phyloP scores from a whole-genome alignment of 2,888 invertebrate genomes.

The Labia minor region DNA sequence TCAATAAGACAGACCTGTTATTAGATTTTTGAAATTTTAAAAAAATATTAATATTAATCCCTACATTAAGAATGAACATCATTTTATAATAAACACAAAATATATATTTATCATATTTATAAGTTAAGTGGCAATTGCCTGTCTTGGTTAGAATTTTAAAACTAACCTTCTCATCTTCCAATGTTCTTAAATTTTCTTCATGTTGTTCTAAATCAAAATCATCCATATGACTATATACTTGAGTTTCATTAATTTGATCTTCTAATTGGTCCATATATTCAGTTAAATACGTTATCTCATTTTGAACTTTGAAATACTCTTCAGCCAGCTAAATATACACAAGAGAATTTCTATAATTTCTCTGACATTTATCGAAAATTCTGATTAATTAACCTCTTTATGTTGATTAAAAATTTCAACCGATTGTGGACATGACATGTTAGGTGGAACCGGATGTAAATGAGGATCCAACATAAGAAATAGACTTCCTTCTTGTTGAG shows the following conservation, averaged over 20 bases:
- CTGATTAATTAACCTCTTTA: conserved; percentile 40
- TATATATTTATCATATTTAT: too few species aligned
- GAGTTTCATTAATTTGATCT: conserved; percentile 47
- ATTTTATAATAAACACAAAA: too few species aligned
- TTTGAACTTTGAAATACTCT: conserved; percentile 80
- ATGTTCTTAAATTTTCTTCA: conserved; percentile 52
- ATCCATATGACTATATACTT: conserved; percentile 31
- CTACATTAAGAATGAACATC: too few species aligned
- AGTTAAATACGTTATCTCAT: conserved; percentile 69
- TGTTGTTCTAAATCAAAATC: conserved; percentile 37
- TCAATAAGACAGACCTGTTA: too few species aligned
- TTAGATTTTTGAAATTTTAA: too few species aligned
- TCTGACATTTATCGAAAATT: too few species aligned
- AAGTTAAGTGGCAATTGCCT: too few species aligned
- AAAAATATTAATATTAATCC: too few species aligned
- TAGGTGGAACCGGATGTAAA: conserved; percentile 73
- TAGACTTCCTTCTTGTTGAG: conserved; percentile 43
- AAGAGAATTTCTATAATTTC: conserved; percentile 21
- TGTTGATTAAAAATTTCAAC: conserved; percentile 80
- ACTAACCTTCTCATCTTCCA: conserved; percentile 59
- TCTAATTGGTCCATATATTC: conserved; percentile 68
- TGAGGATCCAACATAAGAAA: conserved; percentile 71
- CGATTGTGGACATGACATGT: conserved; percentile 61
- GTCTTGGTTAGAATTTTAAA: too few species aligned
- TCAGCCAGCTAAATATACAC: conserved; percentile 60